Base-by-base conservation (phyloP, 2,888 invertebrate genomes). In the Noctua janthina region DNA sequence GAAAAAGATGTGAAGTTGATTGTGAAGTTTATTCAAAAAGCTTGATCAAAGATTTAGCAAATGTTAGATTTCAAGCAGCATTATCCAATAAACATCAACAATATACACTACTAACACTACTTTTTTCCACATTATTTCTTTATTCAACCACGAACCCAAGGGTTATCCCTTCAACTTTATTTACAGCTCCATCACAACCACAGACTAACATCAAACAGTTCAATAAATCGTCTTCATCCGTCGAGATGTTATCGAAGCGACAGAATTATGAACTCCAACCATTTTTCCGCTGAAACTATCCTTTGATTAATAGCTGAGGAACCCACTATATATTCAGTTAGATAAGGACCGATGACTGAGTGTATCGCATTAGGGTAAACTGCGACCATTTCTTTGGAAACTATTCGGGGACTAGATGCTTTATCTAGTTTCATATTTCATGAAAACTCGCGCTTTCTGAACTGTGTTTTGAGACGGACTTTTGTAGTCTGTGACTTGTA, bases 341-440 rank as follows among this genome's bases (percentile, higher is more conserved):
- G 96, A 95, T 96, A 96, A 92, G 92, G 90, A 89, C 93, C 93
- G 93, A 95, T 95, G 96, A 96, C 92, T 93, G 93, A 96, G 92
- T 92, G 92, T 91, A 91, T 93, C 93, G 90, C 94, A 94, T 96
- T 96, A 96, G 92, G 93, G 90, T 94, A 95, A 95, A 94, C 93
- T 92, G 90, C 80, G 68, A 87, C 93, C 91, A 93, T 95, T 95
- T 95, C 95, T 95, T 96, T 91, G 89, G 88, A 91, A 95, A 95
- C 95, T 95, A 94, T 95, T 92, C 92, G 90, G 91, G 88, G 92
- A 93, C 92, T 91, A 88, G 89, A 86, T 91, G 91, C 87, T 93
- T 94, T 94, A 95, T 96, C 94, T 93, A 83, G 89, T 87, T 91
- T 90, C 93, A 95, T 95, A 94, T 95, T 94, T 95, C 93, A 94